phyloP scores from a whole-genome alignment of 2,797 vertebrate species.

The Sebastes matsubarae region DNA sequence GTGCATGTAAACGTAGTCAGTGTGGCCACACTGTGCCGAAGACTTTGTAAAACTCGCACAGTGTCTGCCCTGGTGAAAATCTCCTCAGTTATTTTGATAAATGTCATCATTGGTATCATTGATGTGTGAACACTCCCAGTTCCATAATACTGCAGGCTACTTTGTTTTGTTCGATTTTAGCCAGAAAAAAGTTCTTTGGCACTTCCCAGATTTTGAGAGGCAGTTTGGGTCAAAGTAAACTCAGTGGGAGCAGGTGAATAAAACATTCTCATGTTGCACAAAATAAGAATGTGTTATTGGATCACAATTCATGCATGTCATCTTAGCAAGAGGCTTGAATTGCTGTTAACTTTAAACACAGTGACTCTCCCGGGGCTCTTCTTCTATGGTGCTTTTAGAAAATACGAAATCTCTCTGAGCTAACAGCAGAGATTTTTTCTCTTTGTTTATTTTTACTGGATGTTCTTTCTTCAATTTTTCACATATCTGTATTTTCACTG shows the following conservation, averaged over 20 bases:
- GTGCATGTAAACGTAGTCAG: not conserved
- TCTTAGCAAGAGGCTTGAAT: slow-evolving; percentile 7
- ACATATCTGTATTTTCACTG: not conserved
- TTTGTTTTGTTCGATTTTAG: not conserved
- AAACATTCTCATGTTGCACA: slow-evolving; percentile 38
- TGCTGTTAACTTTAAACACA: slow-evolving; percentile 19
- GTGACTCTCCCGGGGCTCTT: not conserved
- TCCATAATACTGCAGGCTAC: slow-evolving; percentile 3
- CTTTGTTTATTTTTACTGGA: slow-evolving; percentile 9
- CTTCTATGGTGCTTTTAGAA: not conserved
- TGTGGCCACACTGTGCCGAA: not conserved
- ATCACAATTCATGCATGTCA: slow-evolving; percentile 8
- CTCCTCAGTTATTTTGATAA: slow-evolving; percentile 13
- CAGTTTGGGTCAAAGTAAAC: slow-evolving; percentile 32
- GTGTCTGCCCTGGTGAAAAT: not conserved
- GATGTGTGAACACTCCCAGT: not conserved
- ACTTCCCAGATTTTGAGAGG: slow-evolving; percentile 3
- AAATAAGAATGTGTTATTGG: slow-evolving; percentile 35
- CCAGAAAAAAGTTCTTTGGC: slow-evolving; percentile 23
- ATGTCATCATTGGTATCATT: slow-evolving; percentile 7
- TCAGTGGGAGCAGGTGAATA: slow-evolving; percentile 49
- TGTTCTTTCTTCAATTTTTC: not conserved
- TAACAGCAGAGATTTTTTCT: not conserved
- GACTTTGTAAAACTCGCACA: not conserved
- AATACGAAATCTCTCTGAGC: not conserved